Evolutionary conservation across 1,140 invertebrate genomes (phyloP), one percentile per base, ranked within the genome.

Genomic region (Laupala kohalensis): DNA sequence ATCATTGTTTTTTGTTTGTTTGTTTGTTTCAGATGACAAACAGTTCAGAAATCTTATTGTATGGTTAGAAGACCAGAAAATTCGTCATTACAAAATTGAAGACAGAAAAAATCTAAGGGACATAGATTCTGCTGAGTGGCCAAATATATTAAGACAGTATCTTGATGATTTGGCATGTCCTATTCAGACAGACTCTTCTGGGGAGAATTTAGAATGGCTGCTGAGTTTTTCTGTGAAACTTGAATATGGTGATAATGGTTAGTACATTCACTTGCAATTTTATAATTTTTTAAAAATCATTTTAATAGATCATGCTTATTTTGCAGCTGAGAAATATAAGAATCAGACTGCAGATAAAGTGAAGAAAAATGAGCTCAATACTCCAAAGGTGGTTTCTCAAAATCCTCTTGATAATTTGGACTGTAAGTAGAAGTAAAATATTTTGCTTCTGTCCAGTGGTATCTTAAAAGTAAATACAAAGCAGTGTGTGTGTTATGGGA

Each of bases 41-140:
- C 37, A 92, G 76, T 90, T 95, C 78, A 87, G 90, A 69, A 91
- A 88, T 76, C 82, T 95, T 28, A 84, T 97, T 24, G 78, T 92
- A 1, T 98, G 96, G 96, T 78, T 98, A 26, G 96, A 98, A 82
- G 92, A 96, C 79, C 93, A 96, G 79, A 96, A 94, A 82, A 96
- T 97, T 75, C 87, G 95, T 23, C 87, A 91, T 76, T 95, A 95
- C 76, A 89, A 89, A 76, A 91, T 94, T 72, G 92, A 96, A 79
- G 90, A 94, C 72, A 82, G 94, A 25, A 86, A 86, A 73, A 82
- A 80, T 2, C 78, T 98, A 25, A 84, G 91, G 67, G 84, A 90
- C 73, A 85, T 89, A 6, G 79, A 83, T 68, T 83, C 84, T 24
- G 77, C 81, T 3, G 78, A 86, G 53, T 98, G 95, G 95, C 80